A percentile compares a stretch with the other conserved stretches of the same genome.
Evolutionary conservation across 1,140 invertebrate genomes (phyloP).

Genomic region (Probaryconus sp.): DNA sequence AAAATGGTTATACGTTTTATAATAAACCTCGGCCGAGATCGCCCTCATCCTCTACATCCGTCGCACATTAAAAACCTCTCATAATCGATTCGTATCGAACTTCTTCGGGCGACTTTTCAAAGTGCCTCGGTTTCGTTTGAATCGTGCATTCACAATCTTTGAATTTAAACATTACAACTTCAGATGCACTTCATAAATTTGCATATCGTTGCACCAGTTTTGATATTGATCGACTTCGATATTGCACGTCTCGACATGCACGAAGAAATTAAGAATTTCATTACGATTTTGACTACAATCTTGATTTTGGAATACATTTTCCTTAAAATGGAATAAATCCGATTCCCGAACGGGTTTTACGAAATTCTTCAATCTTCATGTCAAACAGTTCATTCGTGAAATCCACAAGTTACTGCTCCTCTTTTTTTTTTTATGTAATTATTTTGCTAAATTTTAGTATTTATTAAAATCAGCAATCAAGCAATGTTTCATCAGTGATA

Average conservation of each 20-base stretch:
- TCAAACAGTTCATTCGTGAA: too few species aligned
- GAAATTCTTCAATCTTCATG: too few species aligned
- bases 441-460: too few species aligned
- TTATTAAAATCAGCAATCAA: too few species aligned
- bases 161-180: constrained; percentile 57
- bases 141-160: constrained; percentile 49
- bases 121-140: constrained; percentile 43
- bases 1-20: constrained; percentile 31
- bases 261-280: constrained; percentile 45
- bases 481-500: too few species aligned
- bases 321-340: constrained; percentile 1
- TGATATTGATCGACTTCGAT: constrained; percentile 53
- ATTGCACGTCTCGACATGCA: constrained; percentile 45
- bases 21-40: too few species aligned
- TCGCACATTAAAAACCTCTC: constrained; percentile 26
- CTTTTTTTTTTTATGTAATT: too few species aligned
- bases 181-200: constrained; percentile 58
- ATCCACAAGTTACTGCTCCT: too few species aligned
- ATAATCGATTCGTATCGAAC: constrained; percentile 53
- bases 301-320: constrained; percentile 31
- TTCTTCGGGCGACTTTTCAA: constrained; percentile 38
- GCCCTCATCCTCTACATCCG: constrained; percentile 34
- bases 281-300: constrained; percentile 36
- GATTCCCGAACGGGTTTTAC: too few species aligned
- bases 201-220: constrained; percentile 59